Base-by-base conservation (phyloP, 1,140 invertebrate genomes). In the Zeugodacus cucurbitae region DNA sequence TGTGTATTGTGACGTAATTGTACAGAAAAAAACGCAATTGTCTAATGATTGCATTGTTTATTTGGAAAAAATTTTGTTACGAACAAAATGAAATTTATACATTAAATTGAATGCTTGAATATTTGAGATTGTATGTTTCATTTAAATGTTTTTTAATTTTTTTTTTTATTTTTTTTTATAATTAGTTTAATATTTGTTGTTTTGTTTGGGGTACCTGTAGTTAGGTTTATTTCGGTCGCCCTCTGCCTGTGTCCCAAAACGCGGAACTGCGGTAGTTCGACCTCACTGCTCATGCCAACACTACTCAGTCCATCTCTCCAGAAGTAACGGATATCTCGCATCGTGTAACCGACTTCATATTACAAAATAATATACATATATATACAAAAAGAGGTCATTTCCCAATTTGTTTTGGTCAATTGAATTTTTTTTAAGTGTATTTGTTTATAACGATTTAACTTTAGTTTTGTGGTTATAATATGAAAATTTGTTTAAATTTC, bases 311-410 rank as follows among this genome's bases (percentile, higher is more conserved):
- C 97, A 94, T 96, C 96, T 94, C 96, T 96, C 98, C 98, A 99
- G 95, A 97, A 97, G 96, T 99, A 99, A 94, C 97, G 96, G 95
- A 99, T 99, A 96, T 99, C 98, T 95, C 96, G 97, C 96, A 98
- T 98, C 95, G 97, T 98, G 96, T 98, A 99, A 95, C 98, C 98
- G 96, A 98, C 98, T 97, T 94, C 94, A 94, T 94, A 94, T 94
- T 94, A 94, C 94, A 94, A 94, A 94, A 82, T 94, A 82, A 86
- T 86, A 86, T 86, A 58, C 57, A 86, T 58, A 86, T 59, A 94
- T 89, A 89, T 87, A 89, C 62, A 94, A 94, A 94, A 94, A 93
- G 94, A 94, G 94, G 94, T 94, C 94, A 94, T 94, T 82, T 94
- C 94, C 94, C 94, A 70, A 89, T 88, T 88, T 20, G 20, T 29